Conservation (phyloP, 2,888 invertebrate species). For the Brachyptera putata region DNA sequence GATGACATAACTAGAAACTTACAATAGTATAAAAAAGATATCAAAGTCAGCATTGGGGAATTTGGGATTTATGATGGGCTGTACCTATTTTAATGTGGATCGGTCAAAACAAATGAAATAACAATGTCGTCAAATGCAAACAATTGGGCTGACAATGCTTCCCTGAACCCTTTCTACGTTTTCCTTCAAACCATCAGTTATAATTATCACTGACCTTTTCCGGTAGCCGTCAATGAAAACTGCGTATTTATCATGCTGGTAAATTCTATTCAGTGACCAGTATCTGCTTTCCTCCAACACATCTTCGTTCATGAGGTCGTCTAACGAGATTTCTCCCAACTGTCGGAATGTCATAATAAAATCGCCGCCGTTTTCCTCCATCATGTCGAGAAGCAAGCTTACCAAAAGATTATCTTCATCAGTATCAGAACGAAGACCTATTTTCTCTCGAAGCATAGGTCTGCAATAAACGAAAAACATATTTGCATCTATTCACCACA, state of each 20-base stretch:
- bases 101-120: too few relatives aligned
- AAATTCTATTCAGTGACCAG: constrained; percentile 52
- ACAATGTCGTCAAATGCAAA: too few relatives aligned
- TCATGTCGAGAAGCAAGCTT: constrained; percentile 54
- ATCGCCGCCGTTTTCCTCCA: constrained; percentile 61
- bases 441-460: constrained; percentile 52
- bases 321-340: constrained; percentile 50
- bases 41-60: too few relatives aligned
- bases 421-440: constrained; percentile 50
- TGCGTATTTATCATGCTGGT: constrained; percentile 49
- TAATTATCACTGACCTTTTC: too few relatives aligned
- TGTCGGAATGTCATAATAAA: constrained; percentile 59
- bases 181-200: too few relatives aligned
- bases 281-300: constrained; percentile 43
- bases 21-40: too few relatives aligned
- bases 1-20: too few relatives aligned
- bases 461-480: too few relatives aligned
- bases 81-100: too few relatives aligned
- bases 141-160: too few relatives aligned
- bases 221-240: constrained; percentile 50
- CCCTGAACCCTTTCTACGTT: too few relatives aligned
- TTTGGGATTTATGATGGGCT: too few relatives aligned
- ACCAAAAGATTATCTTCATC: constrained; percentile 49
- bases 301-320: constrained; percentile 45
- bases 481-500: not conserved